Percentiles rank a stretch among this genome's conserved stretches.
phyloP scores from a whole-genome alignment of 1,140 invertebrate genomes.

The Metaphire vulgaris region DNA sequence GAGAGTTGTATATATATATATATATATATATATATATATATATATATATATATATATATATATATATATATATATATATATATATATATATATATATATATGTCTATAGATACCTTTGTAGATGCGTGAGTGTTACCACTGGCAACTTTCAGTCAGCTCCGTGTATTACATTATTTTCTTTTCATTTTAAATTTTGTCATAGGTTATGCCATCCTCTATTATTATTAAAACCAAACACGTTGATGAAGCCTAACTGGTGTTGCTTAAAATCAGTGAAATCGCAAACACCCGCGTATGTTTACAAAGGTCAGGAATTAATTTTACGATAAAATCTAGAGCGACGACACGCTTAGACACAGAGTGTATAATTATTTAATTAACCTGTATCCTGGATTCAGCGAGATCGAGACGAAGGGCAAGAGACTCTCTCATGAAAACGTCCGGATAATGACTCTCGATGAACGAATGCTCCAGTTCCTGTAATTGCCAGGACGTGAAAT shows the following conservation, averaged over 20 bases:
- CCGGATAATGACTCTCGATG: slow-evolving; percentile 46
- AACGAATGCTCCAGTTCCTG: slow-evolving; percentile 45
- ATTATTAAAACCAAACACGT: neutral
- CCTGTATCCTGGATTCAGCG: slow-evolving; percentile 46
- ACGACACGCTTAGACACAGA: neutral
- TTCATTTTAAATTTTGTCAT: too few species aligned
- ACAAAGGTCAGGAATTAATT: neutral
- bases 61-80: too few species aligned
- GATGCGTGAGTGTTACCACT: too few species aligned
- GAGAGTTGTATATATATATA: too few species aligned
- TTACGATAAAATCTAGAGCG: neutral
- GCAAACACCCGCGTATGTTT: neutral
- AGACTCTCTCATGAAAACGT: slow-evolving; percentile 46
- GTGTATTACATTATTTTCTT: too few species aligned
- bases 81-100: too few species aligned
- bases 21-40: too few species aligned
- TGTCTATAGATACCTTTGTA: too few species aligned
- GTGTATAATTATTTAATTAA: slow-evolving; percentile 23
- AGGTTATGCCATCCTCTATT: too few species aligned
- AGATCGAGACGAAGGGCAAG: slow-evolving; percentile 41
- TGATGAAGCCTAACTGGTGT: neutral
- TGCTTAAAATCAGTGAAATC: neutral
- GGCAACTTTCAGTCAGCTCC: too few species aligned
- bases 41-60: too few species aligned
- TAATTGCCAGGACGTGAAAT: slow-evolving; percentile 44